Evolutionary conservation across 2,113 vertebrate genomes (phyloP).

Genomic region (Callipepla californica): DNA sequence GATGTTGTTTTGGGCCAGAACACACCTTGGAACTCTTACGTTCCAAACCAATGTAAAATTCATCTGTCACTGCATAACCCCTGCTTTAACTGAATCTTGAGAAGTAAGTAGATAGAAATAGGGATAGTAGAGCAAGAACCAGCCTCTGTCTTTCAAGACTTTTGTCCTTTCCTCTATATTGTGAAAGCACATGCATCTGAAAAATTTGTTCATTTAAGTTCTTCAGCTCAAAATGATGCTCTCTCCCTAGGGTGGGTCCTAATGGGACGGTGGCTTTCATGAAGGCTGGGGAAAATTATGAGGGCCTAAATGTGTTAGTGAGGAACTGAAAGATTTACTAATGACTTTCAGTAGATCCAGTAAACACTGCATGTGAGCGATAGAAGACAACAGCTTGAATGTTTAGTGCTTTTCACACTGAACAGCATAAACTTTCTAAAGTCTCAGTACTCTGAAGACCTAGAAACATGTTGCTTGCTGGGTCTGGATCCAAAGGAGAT

Average conservation of each 20-base stretch:
- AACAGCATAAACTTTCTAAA: not conserved
- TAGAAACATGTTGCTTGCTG: not conserved
- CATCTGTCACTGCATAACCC: not conserved
- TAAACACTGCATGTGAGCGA: not conserved
- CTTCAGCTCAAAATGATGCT: not conserved
- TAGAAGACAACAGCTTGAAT: not conserved
- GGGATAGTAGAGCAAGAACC: not conserved
- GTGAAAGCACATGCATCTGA: not conserved
- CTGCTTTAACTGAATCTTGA: not conserved
- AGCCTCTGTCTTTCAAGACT: not conserved
- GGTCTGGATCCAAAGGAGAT: not conserved
- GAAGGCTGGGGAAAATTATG: not conserved
- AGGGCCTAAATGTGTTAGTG: not conserved
- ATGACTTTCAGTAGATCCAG: not conserved
- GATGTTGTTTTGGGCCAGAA: not conserved
- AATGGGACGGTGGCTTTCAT: not conserved
- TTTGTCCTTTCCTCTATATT: not conserved
- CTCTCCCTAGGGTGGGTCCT: not conserved
- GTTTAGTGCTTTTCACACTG: not conserved
- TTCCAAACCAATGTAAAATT: not conserved
- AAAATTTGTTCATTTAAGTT: not conserved
- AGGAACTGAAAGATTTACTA: not conserved
- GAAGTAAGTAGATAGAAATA: not conserved
- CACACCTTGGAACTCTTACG: not conserved
- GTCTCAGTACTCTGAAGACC: not conserved